Conservation (phyloP, 2,888 invertebrate genomes). For the Listrodromus nycthemerus region DNA sequence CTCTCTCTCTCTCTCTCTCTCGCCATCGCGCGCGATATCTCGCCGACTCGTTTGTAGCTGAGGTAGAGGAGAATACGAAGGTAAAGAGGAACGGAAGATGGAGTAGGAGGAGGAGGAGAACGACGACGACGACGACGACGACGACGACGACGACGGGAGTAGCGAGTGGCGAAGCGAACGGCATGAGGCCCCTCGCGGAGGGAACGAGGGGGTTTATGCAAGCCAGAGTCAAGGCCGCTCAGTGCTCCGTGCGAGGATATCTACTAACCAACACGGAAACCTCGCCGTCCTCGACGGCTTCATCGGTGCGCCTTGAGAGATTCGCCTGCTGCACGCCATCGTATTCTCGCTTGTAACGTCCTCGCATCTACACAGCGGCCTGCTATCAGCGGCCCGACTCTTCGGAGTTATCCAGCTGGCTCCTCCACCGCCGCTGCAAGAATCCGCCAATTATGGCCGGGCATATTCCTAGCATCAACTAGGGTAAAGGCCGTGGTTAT, state of each 20-base stretch:
- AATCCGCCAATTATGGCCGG: neutral
- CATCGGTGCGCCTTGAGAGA: constrained; percentile 2
- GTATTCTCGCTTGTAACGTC: neutral
- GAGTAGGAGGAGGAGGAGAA: constrained; percentile 58
- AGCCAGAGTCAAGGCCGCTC: constrained; percentile 90
- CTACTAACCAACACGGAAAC: constrained; percentile 82
- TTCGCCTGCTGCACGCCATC: constrained; percentile 37
- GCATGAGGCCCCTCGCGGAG: constrained; percentile 64
- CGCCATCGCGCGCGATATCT: constrained; percentile 7
- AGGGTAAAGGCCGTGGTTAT: neutral
- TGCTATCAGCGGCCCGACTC: constrained; percentile 3
- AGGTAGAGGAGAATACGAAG: constrained; percentile 34
- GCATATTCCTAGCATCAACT: neutral
- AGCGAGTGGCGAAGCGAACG: constrained; percentile 42
- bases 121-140: constrained; percentile 61
- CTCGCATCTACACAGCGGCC: neutral
- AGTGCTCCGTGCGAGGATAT: constrained; percentile 87
- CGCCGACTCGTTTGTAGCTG: constrained; percentile 29
- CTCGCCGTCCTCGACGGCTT: constrained; percentile 67
- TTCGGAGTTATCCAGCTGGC: neutral
- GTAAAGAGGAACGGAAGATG: constrained; percentile 43
- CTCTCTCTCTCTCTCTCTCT: constrained; percentile 5
- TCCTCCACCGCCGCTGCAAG: neutral
- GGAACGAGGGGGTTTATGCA: constrained; percentile 64
- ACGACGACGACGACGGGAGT: constrained; percentile 59